Evolutionary conservation across 30 jellyfish, hydroid and myxozoan species (phyloP), one percentile per base, ranked within the genome.

Genomic region (Aurelia sp.): DNA sequence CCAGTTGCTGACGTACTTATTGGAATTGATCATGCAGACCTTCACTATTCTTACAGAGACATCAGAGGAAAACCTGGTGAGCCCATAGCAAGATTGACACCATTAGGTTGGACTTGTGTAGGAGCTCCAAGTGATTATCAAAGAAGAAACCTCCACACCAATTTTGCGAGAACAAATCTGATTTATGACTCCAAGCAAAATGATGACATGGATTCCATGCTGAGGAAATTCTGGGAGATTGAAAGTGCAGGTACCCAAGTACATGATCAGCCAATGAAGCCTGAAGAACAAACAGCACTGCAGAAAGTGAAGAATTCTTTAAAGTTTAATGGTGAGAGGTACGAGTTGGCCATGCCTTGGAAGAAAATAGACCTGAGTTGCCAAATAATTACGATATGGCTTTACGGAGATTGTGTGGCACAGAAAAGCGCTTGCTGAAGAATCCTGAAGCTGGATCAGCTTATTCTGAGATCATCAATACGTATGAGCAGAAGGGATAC

Each of bases 41-140:
- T 27, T 27, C 33, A 27, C 33, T n/a, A n/a, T n/a, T n/a, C n/a
- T 27, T 27, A 27, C 33, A 27, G 33, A 27, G 33, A 27, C 2
- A 27, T 27, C 33, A 27, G 33, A 27, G 88, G 82, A 8, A 52
- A 30, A 12, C 86, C 86, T 8, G 88, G 81, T 52, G 88, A 77
- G 60, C 88, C 88, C 50, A 65, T 1, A n/a, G 88, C 88, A 21
- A 77, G 88, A 60, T 16, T 52, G 16, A 77, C 88, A 1, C 81
- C 81, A 11, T 58, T 77, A 21, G 88, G 88, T n/a, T 77, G 88
- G 88, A 77, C 88, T 2, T 77, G 88, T 33, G 82, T 77, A 1
- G 88, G 86, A 77, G 64, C 61, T 86, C 27, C 96, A 61, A 27
- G 47, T 41, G 48, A 60, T 16, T 8, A 17, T 63, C 38, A 21